Percentiles rank a stretch among this genome's conserved stretches.
These are phyloP conservation scores for Scaptomyza caliginosa DNA, from an alignment of 2,888 invertebrate species.

Conservation along the genomic window DNA sequence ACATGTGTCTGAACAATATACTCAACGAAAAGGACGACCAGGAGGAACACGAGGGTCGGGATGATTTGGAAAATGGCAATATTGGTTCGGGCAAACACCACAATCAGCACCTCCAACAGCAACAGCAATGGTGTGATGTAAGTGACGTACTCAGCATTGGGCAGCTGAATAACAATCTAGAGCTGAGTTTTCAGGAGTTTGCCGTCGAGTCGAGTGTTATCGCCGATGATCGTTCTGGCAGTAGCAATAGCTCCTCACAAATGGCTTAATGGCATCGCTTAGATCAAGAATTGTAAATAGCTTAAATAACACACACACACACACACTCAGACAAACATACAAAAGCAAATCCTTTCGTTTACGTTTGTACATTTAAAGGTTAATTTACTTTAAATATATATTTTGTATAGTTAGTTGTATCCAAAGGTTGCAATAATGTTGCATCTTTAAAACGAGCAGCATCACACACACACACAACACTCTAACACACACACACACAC, in stretches of 20 bases:
- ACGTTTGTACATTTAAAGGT: constrained; percentile 50
- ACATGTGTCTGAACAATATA: constrained; percentile 79
- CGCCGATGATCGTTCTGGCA: constrained; percentile 59
- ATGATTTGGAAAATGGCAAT: constrained; percentile 9
- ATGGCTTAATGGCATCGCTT: constrained; percentile 54
- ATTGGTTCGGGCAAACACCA: constrained; percentile 26
- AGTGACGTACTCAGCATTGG: constrained; percentile 73
- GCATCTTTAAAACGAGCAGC: constrained; percentile 72
- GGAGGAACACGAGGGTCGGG: constrained; percentile 33
- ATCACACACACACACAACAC: constrained; percentile 58
- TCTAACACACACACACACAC: constrained; percentile 29
- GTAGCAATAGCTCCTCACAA: constrained; percentile 67
- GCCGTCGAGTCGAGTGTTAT: constrained; percentile 39
- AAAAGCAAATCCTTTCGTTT: constrained; percentile 34
- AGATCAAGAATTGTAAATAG: constrained; percentile 34
- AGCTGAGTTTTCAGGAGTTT: constrained; percentile 64
- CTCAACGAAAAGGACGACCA: constrained; percentile 75
- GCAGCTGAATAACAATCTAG: constrained; percentile 70
- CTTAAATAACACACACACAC: constrained; percentile 30
- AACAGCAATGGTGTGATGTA: constrained; percentile 56
- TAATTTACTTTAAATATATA: constrained; percentile 40
- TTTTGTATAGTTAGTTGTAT: constrained; percentile 73
- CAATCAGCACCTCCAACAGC: constrained; percentile 15
- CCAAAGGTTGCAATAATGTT: constrained; percentile 77
- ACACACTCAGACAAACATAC: constrained; percentile 31